These are phyloP conservation scores for Morone saxatilis DNA, from an alignment of 2,113 vertebrate species.

Conservation along the genomic window DNA sequence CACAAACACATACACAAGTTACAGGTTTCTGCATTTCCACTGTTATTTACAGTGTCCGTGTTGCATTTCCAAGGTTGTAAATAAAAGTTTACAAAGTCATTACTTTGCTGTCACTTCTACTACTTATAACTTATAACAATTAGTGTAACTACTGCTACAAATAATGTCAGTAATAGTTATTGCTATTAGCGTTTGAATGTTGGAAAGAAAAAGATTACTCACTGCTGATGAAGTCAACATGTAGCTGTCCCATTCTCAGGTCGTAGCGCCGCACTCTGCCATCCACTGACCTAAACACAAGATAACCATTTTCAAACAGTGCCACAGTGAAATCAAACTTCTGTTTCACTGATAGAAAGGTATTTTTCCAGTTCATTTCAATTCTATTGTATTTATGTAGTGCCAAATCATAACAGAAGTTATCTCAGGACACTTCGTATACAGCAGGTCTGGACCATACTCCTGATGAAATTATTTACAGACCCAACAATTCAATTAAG, in stretches of 20 bases:
- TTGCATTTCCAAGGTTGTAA: neutral
- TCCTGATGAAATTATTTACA: no score
- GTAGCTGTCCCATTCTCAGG: slow-evolving; percentile 91
- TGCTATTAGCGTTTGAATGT: neutral
- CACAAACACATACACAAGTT: neutral
- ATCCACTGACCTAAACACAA: slow-evolving; percentile 85
- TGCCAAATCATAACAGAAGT: no score
- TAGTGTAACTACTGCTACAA: neutral
- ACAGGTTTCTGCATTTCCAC: neutral
- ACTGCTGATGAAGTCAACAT: slow-evolving; percentile 92
- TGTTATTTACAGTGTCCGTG: neutral
- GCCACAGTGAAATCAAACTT: neutral
- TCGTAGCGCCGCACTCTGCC: slow-evolving; percentile 90
- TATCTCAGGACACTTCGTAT: no score
- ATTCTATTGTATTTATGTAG: no score
- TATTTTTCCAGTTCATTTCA: no score
- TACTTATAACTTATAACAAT: neutral
- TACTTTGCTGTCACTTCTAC: neutral
- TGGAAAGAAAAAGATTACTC: slow-evolving; percentile 67
- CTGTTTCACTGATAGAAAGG: neutral
- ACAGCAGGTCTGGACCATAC: no score
- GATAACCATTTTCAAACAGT: neutral
- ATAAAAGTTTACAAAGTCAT: neutral
- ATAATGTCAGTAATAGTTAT: neutral
- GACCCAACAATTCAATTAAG: neutral